Conservation (phyloP, 2,797 vertebrate genomes). For the Phoebastria nigripes region DNA sequence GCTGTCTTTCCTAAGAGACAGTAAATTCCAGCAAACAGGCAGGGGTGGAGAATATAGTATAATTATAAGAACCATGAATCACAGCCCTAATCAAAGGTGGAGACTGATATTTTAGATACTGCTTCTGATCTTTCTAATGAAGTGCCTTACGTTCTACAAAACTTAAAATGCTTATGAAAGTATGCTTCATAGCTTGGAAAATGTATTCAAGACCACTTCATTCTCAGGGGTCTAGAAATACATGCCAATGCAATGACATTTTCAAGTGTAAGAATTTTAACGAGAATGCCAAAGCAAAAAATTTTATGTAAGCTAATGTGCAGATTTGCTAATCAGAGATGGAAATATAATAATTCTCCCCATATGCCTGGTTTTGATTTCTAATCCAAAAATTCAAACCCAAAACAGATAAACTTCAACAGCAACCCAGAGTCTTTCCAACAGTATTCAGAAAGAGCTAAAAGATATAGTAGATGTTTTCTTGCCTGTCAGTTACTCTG, state of each 20-base stretch:
- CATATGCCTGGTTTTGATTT: background rate
- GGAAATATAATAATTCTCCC: background rate
- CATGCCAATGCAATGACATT: background rate
- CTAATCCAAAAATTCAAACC: background rate
- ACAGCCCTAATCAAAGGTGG: conserved; percentile 12
- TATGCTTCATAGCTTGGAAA: background rate
- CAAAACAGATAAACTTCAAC: background rate
- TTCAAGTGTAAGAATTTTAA: background rate
- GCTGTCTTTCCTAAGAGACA: background rate
- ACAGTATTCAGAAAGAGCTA: background rate
- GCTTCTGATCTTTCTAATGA: conserved; percentile 10
- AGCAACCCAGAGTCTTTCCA: background rate
- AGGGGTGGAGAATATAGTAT: background rate
- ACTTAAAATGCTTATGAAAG: background rate
- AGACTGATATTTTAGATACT: background rate
- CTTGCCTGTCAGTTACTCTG: background rate
- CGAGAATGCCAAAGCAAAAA: background rate
- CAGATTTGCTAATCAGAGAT: background rate
- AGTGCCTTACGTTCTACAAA: background rate
- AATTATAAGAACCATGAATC: conserved; percentile 21
- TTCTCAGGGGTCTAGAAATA: background rate
- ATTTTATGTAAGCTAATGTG: background rate
- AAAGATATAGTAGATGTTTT: background rate
- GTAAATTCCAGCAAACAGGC: background rate
- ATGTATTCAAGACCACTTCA: background rate